phyloP scores from a whole-genome alignment of 2,888 invertebrate species.

The Drosophila histrio region DNA sequence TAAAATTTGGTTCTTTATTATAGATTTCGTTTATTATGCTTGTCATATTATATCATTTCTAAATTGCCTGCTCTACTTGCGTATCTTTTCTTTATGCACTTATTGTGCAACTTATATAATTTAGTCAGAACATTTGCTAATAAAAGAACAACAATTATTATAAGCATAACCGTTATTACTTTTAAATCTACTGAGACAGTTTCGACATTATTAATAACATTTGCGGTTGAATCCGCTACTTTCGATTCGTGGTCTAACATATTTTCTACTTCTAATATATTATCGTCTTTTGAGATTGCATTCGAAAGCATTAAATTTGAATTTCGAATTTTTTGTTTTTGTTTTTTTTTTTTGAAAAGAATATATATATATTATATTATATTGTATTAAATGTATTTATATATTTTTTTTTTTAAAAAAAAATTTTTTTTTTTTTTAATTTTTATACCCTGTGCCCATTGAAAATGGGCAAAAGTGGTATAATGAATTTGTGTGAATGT shows the following conservation, averaged over 20 bases:
- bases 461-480: too few relatives aligned
- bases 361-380: too few relatives aligned
- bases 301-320: background rate
- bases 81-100: too few relatives aligned
- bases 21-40: conserved; percentile 7
- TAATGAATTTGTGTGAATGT: too few relatives aligned
- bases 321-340: background rate
- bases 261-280: background rate
- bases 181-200: background rate
- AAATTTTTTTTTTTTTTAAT: too few relatives aligned
- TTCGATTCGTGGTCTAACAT: background rate
- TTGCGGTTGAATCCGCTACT: conserved; percentile 11
- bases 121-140: background rate
- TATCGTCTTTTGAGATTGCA: background rate
- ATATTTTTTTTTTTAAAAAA: too few relatives aligned
- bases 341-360: background rate
- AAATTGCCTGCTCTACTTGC: background rate
- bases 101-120: background rate
- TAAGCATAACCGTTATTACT: background rate
- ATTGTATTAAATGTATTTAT: too few relatives aligned
- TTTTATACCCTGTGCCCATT: too few relatives aligned
- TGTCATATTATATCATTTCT: conserved; percentile 1
- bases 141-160: background rate
- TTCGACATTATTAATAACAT: background rate
- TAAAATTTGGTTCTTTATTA: conserved; percentile 5